A percentile compares a stretch with the other conserved stretches of the same genome.
These are phyloP conservation scores for Helicorthomorpha holstii DNA, from an alignment of 1,140 invertebrate species.

Conservation along the genomic window DNA sequence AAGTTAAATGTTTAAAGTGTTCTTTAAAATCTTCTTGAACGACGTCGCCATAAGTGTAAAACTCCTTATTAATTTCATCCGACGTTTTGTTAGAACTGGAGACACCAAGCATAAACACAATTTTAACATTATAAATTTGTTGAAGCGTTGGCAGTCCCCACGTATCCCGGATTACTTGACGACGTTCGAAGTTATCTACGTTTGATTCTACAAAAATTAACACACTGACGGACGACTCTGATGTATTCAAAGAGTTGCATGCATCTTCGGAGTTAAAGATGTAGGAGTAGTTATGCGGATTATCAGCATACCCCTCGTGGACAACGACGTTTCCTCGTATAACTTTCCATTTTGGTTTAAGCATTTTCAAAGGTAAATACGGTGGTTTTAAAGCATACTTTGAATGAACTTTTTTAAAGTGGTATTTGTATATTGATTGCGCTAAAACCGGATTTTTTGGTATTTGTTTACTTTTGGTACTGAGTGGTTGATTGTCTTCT, in stretches of 20 bases:
- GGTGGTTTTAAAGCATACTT: not conserved
- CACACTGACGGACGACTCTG: slow-evolving; percentile 9
- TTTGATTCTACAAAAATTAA: slow-evolving; percentile 15
- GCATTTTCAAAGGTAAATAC: not conserved
- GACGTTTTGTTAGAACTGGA: slow-evolving; percentile 7
- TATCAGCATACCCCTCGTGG: slow-evolving; percentile 10
- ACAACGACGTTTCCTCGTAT: slow-evolving; percentile 9
- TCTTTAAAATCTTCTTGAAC: slow-evolving; percentile 27
- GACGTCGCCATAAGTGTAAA: slow-evolving; percentile 24
- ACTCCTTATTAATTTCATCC: slow-evolving; percentile 19
- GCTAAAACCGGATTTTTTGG: not conserved
- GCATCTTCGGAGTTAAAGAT: slow-evolving; percentile 9
- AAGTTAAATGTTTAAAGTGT: slow-evolving; percentile 27
- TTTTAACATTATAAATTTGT: slow-evolving; percentile 13
- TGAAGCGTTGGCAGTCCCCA: slow-evolving; percentile 15
- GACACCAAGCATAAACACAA: slow-evolving; percentile 15
- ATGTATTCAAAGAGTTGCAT: slow-evolving; percentile 5
- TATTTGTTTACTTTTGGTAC: not conserved
- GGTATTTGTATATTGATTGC: not conserved
- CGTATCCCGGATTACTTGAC: slow-evolving; percentile 15
- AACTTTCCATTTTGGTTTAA: not conserved
- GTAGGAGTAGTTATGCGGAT: slow-evolving; percentile 10
- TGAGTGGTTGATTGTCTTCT: not conserved
- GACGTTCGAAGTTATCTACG: slow-evolving; percentile 9
- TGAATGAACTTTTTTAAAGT: not conserved